Evolutionary conservation across 2,888 invertebrate species (phyloP).

Genomic region (Lochmaea crataegi): DNA sequence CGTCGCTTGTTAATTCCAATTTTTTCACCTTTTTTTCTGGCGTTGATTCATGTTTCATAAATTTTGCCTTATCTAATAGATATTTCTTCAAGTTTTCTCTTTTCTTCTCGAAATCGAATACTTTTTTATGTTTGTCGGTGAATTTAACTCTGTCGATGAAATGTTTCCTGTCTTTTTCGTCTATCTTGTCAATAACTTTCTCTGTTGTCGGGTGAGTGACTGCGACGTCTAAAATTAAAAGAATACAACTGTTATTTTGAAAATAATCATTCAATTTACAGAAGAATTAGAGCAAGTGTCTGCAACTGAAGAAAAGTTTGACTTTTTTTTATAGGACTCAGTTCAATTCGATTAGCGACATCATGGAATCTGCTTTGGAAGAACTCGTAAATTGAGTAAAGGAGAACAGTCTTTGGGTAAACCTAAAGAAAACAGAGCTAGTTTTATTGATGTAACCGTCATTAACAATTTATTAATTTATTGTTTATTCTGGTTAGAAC

Average conservation of each 20-base stretch:
- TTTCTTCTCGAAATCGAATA: constrained; percentile 37
- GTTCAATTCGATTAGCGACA: too few relatives aligned
- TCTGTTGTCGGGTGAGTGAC: neutral
- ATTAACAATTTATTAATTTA: too few relatives aligned
- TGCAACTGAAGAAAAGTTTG: too few relatives aligned
- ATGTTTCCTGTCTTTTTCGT: constrained; percentile 39
- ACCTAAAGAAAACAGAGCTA: too few relatives aligned
- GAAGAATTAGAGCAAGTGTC: too few relatives aligned
- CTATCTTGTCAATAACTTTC: constrained; percentile 34
- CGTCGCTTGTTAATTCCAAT: constrained; percentile 42
- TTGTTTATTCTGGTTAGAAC: too few relatives aligned
- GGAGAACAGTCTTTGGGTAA: too few relatives aligned
- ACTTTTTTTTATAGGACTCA: too few relatives aligned
- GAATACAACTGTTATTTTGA: neutral
- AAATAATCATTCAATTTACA: too few relatives aligned
- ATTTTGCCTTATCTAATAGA: constrained; percentile 32
- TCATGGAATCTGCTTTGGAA: too few relatives aligned
- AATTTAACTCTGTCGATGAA: constrained; percentile 46
- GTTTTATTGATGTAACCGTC: too few relatives aligned
- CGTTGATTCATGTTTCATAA: constrained; percentile 22
- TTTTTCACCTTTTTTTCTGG: constrained; percentile 27
- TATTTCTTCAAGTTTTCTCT: constrained; percentile 39
- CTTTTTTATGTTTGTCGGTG: constrained; percentile 41
- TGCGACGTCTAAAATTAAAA: constrained; percentile 6
- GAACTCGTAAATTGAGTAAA: too few relatives aligned